These are phyloP conservation scores for Cephus spinipes DNA, from an alignment of 2,888 invertebrate species.

Conservation along the genomic window DNA sequence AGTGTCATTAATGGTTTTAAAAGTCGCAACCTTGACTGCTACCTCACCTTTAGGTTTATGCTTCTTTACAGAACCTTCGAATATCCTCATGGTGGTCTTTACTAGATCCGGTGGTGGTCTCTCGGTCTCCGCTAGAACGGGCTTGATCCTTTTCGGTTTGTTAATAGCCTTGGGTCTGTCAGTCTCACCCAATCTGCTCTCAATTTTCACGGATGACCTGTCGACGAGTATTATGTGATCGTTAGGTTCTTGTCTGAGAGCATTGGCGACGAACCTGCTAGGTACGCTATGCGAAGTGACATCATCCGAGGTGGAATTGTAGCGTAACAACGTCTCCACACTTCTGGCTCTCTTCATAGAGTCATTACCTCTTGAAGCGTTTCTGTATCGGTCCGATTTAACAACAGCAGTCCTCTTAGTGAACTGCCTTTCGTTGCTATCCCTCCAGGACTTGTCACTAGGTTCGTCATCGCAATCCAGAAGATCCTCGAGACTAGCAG, in stretches of 20 bases:
- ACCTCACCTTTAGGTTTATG: constrained; percentile 69
- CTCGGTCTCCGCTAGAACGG: constrained; percentile 78
- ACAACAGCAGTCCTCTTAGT: constrained; percentile 44
- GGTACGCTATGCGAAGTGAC: constrained; percentile 20
- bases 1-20: constrained; percentile 74
- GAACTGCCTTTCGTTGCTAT: constrained; percentile 41
- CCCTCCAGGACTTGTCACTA: constrained; percentile 8
- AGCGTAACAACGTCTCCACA: constrained; percentile 84
- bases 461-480: constrained; percentile 74
- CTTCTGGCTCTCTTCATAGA: constrained; percentile 87
- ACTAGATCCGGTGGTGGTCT: constrained; percentile 92
- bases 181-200: constrained; percentile 57
- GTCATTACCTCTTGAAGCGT: constrained; percentile 71
- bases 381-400: constrained; percentile 68
- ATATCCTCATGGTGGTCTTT: constrained; percentile 85
- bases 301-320: constrained; percentile 66
- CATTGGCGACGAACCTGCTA: constrained; percentile 14
- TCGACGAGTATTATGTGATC: constrained; percentile 68
- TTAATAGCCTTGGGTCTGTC: constrained; percentile 67
- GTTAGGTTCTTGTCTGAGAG: constrained; percentile 62
- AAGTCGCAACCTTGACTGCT: constrained; percentile 75
- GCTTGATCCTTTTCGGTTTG: constrained; percentile 73
- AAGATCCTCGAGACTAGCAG: constrained; percentile 87
- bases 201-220: constrained; percentile 58
- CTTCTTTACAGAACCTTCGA: constrained; percentile 73